Base-by-base conservation (phyloP, 2,113 vertebrate genomes). In the Odontophorus gujanensis region DNA sequence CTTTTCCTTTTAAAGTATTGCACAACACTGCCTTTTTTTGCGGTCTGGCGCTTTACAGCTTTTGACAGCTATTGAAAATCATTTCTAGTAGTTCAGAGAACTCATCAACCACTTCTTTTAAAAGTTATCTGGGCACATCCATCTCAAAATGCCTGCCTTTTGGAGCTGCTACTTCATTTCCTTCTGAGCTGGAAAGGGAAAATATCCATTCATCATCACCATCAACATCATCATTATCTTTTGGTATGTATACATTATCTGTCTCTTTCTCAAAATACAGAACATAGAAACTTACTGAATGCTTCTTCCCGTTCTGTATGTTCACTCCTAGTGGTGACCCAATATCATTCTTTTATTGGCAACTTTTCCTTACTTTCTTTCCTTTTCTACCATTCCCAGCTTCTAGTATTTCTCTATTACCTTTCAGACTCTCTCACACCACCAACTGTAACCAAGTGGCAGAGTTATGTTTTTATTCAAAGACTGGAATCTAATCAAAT, bases 221-320 rank as follows among this genome's bases (percentile, higher is more conserved):
- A 87, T 43, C 93, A 94, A 50, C 85, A 96, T 8, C 13, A 0
- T 85, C 79, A 71, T 68, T 79, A 38, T 93, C 55, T 55, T 81
- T 72, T 83, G 93, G 93, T 96, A 96, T 77, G 96, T 93, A 96
- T 91, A 34, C 38, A 51, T 58, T 87, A 61, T 66, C n/a, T 68
- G 18, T 65, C 45, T 89, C 53, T 80, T 80, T 66, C 22, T 21
- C 36, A 48, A 89, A 95, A 69, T 83, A 59, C 28, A 42, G 63
- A 87, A 69, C 58, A 61, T 63, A 66, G 79, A 72, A 85, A 34
- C 4, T 62, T 76, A 28, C 4, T 57, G 22, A 79, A 72, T 50
- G 3, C 6, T 66, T 45, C n/a, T 79, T 67, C 32, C 24, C 81
- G 16, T 80, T 92, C 72, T 50, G 19, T 34, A 77, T 25, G 71